A percentile compares a stretch with the other conserved stretches of the same genome.
Conservation (phyloP, 2,888 invertebrate genomes). For the Apotomis capreana region DNA sequence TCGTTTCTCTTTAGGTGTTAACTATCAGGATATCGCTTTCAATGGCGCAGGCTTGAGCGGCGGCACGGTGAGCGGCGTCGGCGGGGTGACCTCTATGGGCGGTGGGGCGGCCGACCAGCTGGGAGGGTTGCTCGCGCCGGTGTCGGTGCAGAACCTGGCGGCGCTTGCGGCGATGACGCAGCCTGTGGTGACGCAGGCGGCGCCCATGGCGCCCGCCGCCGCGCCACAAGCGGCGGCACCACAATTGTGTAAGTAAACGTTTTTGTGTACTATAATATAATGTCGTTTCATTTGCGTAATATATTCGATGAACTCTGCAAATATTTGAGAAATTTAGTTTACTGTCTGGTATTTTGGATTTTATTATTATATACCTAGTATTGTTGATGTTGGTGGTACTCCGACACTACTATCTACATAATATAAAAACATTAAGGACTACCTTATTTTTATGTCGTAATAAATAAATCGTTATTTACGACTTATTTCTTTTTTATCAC, state of each 20-base stretch:
- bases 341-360: no score
- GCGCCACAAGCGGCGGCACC: slow-evolving; percentile 67
- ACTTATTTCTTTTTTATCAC: no score
- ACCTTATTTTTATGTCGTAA: no score
- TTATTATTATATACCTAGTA: no score
- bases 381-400: no score
- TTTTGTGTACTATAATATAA: slow-evolving; percentile 11
- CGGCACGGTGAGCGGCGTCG: slow-evolving; percentile 61
- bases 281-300: background rate
- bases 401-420: no score
- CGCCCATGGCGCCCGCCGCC: slow-evolving; percentile 74
- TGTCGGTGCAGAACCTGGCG: slow-evolving; percentile 96
- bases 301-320: background rate
- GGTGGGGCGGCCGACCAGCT: slow-evolving; percentile 91
- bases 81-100: slow-evolving; percentile 81
- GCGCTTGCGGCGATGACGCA: slow-evolving; percentile 93
- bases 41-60: slow-evolving; percentile 80
- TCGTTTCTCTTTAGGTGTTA: slow-evolving; percentile 69
- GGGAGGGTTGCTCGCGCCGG: slow-evolving; percentile 91
- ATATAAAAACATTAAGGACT: no score
- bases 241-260: slow-evolving; percentile 72
- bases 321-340: no score
- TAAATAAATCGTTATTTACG: no score
- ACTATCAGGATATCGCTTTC: slow-evolving; percentile 82
- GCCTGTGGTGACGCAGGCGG: slow-evolving; percentile 81